Evolutionary conservation across 2,888 invertebrate genomes (phyloP), one percentile per base, ranked within the genome.

Genomic region (Keiferia lycopersicella): DNA sequence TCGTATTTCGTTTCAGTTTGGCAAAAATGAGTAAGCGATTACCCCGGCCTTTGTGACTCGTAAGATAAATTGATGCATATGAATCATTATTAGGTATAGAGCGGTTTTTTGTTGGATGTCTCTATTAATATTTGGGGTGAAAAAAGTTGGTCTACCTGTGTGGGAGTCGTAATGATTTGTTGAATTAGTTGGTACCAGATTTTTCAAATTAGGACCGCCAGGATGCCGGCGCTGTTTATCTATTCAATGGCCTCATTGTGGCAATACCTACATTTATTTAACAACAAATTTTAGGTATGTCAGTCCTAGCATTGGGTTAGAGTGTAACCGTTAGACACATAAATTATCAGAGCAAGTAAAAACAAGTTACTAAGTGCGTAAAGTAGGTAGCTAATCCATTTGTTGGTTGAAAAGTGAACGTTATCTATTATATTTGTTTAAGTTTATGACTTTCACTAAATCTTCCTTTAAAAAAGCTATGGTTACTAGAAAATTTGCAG

Each of bases 11-110:
- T 75, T 73, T 70, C 76, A 78, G 76, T 78, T 84, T 80, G 84
- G 81, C 75, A 83, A 62, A 87, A 87, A 87, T 89, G 89, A 89
- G 86, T 88, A 82, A 84, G 87, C 87, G 79, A 81, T 88, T 84
- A 83, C 82, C 75, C 72, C 75, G 78, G 82, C 78, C 82, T 79
- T 79, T 81, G 83, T 85, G 85, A 83, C 78, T 73, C 77, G 75
- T 71, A 82, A 88, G 87, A 89, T 89, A 88, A 88, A 88, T 88
- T 84, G 81, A 80, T 77, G 67, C 69, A 74, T 74, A 82, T 85
- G 81, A 80, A 82, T 84, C 82, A 78, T 79, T 76, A 75, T 77
- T 74, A 74, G 70, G 68, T 69, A 69, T 72, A 73, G 68, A 72
- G 73, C 76, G 79, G 72, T 79, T 78, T 79, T 82, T 81, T 81